Conservation (phyloP, 1,140 invertebrate species). For the Coptotermes formosanus region DNA sequence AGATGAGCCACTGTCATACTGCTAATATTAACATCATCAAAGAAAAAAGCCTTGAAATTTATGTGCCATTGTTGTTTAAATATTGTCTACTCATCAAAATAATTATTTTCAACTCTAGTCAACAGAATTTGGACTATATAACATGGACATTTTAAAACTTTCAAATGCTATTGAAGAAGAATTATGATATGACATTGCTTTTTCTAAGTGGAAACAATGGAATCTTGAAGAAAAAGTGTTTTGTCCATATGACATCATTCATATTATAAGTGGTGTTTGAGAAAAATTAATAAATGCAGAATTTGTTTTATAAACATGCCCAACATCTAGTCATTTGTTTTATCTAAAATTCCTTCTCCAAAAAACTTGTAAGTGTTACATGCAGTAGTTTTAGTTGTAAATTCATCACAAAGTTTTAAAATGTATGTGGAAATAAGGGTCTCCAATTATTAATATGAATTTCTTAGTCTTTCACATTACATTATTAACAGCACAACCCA, state of each 20-base stretch:
- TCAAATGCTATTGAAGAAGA: slow-evolving; percentile 9
- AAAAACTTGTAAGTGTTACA: no score
- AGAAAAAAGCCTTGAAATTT: slow-evolving; percentile 14
- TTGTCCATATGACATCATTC: slow-evolving; percentile 1
- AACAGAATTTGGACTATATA: not conserved
- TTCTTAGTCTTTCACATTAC: no score
- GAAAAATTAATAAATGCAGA: slow-evolving; percentile 18
- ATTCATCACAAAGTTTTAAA: no score
- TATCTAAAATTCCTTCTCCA: no score
- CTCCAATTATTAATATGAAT: no score
- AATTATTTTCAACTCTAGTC: slow-evolving; percentile 16
- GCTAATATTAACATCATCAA: slow-evolving; percentile 15
- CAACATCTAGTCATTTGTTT: not conserved
- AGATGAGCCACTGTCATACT: slow-evolving; percentile 11
- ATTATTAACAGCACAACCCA: no score
- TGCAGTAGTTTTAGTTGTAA: no score
- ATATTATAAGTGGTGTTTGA: slow-evolving; percentile 14
- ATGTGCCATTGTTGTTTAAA: slow-evolving; percentile 16
- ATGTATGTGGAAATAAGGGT: no score
- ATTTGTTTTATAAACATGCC: slow-evolving; percentile 11
- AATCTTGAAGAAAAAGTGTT: not conserved
- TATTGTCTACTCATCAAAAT: slow-evolving; percentile 8
- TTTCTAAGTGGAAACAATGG: slow-evolving; percentile 15
- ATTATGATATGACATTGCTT: slow-evolving; percentile 1
- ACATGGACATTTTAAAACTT: slow-evolving; percentile 7